Evolutionary conservation across 1,140 invertebrate genomes (phyloP), one percentile per base, ranked within the genome.

Genomic region (Apis mellifera): DNA sequence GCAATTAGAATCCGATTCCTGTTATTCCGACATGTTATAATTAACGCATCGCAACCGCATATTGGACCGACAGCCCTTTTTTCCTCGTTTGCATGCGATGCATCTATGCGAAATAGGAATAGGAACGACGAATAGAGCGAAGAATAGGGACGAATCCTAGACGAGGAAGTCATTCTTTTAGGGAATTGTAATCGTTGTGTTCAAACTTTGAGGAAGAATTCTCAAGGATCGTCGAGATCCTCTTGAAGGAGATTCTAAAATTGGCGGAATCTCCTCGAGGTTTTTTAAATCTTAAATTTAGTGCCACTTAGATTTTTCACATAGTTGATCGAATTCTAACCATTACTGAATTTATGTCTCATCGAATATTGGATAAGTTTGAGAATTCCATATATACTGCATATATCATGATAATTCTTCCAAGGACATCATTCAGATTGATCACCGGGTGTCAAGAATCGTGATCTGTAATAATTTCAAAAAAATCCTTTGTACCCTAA

Each of bases 1-100:
- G 70, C 70, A 80, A 80, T 80, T 80, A 80, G 78, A 66, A 48
- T 21, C n/a, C 50, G 60, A 74, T 80, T 48, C 32, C 60, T 74
- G 71, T 74, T 80, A 65, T 65, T 64, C 52, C 42, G 23, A 55
- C 70, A 54, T 42, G 78, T 42, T 48, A n/a, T 42, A 52, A 54
- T 80, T 80, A 65, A 73, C 70, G 78, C 26, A 60, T 65, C 32
- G 17, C 42, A 13, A 32, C 15, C 50, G 26, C 50, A 72, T 48
- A 50, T 57, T 42, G 50, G 26, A 7, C 17, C 13, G 50, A 42
- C n/a, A 54, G 21, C n/a, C 21, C 32, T 42, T 42, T 26, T 74
- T 80, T 74, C 52, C 13, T 55, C 21, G 9, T 19, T 12, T 8
- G 13, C 19, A 42, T 15, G 15, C 2, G 64, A 42, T 11, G 4